Conservation (phyloP, 2,113 vertebrate genomes). For the Furnarius figulus region DNA sequence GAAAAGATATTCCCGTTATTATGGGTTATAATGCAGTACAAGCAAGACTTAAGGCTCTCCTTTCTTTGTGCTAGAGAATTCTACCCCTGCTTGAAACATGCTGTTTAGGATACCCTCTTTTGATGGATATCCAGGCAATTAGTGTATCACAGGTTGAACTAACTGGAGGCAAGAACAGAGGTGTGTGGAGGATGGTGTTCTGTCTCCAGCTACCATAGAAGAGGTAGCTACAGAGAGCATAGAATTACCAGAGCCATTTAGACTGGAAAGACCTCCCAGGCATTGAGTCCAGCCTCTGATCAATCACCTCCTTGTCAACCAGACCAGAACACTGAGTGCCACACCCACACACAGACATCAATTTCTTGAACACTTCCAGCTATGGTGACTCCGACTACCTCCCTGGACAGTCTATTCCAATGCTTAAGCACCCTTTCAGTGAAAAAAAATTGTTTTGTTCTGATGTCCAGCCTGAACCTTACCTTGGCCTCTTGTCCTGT, state of each 20-base stretch:
- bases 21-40: neutral
- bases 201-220: neutral
- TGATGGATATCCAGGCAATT: neutral
- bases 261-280: no score
- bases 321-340: neutral
- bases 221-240: neutral
- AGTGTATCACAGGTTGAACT: neutral
- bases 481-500: neutral
- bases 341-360: no score
- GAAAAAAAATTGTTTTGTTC: neutral
- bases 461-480: neutral
- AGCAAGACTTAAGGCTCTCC: neutral
- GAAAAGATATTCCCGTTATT: conserved; percentile 29
- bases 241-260: neutral
- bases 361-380: neutral
- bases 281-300: neutral
- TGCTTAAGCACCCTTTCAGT: neutral
- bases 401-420: neutral
- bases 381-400: no score
- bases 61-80: neutral
- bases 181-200: neutral
- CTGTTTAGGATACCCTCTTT: neutral
- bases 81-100: neutral
- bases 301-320: fast-evolving
- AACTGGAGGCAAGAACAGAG: neutral